Percentiles rank a stretch among this genome's conserved stretches.
Conservation (phyloP, 2,888 invertebrate genomes). For the Tipula confusa region DNA sequence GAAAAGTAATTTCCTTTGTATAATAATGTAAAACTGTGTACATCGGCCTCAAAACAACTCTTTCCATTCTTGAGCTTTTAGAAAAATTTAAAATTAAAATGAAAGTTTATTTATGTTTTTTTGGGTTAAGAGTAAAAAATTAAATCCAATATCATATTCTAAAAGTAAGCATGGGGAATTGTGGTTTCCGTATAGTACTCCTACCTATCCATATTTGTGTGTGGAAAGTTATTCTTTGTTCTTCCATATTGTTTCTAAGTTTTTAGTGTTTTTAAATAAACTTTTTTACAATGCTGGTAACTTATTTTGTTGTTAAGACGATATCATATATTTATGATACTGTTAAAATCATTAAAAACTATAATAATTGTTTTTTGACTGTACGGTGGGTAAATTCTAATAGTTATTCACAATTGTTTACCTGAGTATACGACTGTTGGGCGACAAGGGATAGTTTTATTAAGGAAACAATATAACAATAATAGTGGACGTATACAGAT, state of each 20-base stretch:
- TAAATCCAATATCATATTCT: background rate
- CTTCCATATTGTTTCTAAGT: background rate
- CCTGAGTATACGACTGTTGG: background rate
- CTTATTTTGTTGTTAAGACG: background rate
- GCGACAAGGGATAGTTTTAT: background rate
- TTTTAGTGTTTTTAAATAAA: background rate
- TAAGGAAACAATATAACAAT: background rate
- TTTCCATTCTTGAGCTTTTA: background rate
- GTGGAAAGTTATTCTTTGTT: background rate
- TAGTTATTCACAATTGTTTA: background rate
- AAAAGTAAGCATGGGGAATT: background rate
- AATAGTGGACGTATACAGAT: background rate
- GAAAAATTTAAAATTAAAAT: background rate
- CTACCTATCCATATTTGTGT: background rate
- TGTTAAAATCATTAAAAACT: background rate
- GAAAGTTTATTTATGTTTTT: background rate
- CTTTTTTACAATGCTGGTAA: background rate
- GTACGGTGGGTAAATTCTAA: background rate
- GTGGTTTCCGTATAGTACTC: background rate
- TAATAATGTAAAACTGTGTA: background rate
- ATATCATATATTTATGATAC: background rate
- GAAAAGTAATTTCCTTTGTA: background rate
- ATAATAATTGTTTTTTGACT: background rate
- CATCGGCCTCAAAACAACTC: background rate
- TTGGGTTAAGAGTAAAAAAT: background rate